These are phyloP conservation scores for Uloborus diversus DNA, from an alignment of 1,140 invertebrate genomes.

Conservation along the genomic window DNA sequence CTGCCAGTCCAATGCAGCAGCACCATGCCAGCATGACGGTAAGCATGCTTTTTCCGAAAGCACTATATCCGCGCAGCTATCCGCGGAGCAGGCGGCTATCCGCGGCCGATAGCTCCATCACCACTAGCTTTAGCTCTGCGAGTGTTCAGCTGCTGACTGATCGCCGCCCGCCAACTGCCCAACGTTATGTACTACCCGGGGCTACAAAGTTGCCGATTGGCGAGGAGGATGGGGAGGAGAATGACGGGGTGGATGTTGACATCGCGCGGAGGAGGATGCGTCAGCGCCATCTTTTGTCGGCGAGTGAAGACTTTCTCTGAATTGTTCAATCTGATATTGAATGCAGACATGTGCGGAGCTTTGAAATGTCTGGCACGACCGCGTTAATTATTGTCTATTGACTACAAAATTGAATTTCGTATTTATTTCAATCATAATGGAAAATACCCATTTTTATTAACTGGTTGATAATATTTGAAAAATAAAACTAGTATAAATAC, in stretches of 20 bases:
- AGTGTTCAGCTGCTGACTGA: neutral
- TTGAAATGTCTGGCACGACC: too few species aligned
- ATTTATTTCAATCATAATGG: too few species aligned
- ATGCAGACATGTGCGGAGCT: too few species aligned
- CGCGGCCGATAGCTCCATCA: neutral
- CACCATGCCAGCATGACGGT: constrained; percentile 28
- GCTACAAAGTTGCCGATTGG: neutral
- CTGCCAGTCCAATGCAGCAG: constrained; percentile 30
- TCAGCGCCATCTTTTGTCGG: neutral
- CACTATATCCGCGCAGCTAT: neutral
- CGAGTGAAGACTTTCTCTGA: too few species aligned
- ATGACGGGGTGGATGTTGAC: neutral
- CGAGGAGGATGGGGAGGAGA: neutral
- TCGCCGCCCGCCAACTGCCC: neutral
- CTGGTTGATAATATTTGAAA: too few species aligned
- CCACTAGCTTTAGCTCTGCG: too few species aligned
- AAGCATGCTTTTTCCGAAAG: constrained; percentile 21
- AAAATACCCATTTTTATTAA: too few species aligned
- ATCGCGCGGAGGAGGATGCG: neutral
- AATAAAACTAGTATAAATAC: too few species aligned
- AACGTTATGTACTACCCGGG: neutral
- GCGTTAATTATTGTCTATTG: too few species aligned
- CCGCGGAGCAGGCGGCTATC: neutral
- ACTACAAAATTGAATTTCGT: too few species aligned
- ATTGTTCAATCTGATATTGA: too few species aligned